These are phyloP conservation scores for Ptychochromis oligacanthus DNA, from an alignment of 2,113 vertebrate species.

Conservation along the genomic window DNA sequence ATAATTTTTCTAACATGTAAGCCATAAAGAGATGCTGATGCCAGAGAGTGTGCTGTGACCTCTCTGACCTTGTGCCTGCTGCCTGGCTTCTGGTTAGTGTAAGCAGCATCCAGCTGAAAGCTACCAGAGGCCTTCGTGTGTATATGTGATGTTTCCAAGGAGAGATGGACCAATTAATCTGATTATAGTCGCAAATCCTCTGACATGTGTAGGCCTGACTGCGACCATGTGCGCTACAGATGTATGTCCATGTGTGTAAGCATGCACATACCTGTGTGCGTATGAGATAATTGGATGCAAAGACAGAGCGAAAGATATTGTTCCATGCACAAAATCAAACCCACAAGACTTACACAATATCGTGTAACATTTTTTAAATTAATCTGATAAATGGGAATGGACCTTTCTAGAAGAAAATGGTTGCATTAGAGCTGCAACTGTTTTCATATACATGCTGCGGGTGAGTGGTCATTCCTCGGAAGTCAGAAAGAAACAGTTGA, in stretches of 20 bases:
- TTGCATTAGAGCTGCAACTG: constrained; percentile 50
- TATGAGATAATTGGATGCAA: constrained; percentile 37
- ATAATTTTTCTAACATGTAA: constrained; percentile 63
- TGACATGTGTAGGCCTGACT: constrained; percentile 85
- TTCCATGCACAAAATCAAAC: constrained; percentile 13
- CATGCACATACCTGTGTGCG: constrained; percentile 61
- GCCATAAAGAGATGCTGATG: constrained; percentile 67
- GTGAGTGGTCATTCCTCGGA: constrained; percentile 50
- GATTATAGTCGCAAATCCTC: constrained; percentile 91
- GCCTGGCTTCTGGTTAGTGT: constrained; percentile 78
- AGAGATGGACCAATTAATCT: constrained; percentile 90
- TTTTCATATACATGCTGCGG: constrained; percentile 65
- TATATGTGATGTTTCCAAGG: constrained; percentile 75
- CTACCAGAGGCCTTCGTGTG: constrained; percentile 66
- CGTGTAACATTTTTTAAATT: constrained; percentile 44
- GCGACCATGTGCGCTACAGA: constrained; percentile 91
- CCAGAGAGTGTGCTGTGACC: constrained; percentile 60
- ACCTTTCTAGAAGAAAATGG: constrained; percentile 54
- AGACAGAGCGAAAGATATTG: constrained; percentile 19
- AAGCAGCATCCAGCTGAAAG: constrained; percentile 71
- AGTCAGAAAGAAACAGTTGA: constrained; percentile 64
- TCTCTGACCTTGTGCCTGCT: constrained; percentile 64
- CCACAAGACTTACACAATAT: constrained; percentile 16
- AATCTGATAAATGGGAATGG: constrained; percentile 32
- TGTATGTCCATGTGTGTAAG: constrained; percentile 78